Conservation (phyloP, 1,140 invertebrate species). For the Diachasma alloeum region DNA sequence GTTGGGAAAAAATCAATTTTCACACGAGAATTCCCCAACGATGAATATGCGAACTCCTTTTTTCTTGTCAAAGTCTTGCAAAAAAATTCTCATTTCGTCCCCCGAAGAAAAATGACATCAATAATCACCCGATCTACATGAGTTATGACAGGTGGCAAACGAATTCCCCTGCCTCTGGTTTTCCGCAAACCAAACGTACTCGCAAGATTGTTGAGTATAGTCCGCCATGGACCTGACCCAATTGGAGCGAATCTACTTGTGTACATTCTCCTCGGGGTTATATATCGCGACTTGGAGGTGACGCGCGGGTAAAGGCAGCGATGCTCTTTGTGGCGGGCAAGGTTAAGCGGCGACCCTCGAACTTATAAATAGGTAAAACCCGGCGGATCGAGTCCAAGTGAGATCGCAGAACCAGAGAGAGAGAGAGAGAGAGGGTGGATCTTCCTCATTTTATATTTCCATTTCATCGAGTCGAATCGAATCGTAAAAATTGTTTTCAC, state of each 20-base stretch:
- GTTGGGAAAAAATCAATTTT: too few relatives aligned
- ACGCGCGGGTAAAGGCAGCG: constrained; percentile 1
- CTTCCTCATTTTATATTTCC: background rate
- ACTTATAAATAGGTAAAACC: constrained; percentile 49
- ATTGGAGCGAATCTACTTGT: constrained; percentile 37
- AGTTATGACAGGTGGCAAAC: background rate
- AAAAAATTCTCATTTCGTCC: too few relatives aligned
- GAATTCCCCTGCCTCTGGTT: background rate
- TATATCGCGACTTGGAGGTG: background rate
- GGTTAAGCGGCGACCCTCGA: constrained; percentile 54
- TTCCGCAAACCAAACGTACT: background rate
- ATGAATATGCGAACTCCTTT: too few relatives aligned
- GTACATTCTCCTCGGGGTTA: background rate
- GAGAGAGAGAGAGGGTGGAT: background rate
- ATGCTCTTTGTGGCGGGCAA: constrained; percentile 48
- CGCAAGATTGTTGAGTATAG: background rate
- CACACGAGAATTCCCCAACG: too few relatives aligned
- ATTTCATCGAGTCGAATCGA: background rate
- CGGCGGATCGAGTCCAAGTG: background rate
- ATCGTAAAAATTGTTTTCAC: background rate
- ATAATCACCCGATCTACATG: background rate
- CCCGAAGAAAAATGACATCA: too few relatives aligned
- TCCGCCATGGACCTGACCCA: constrained; percentile 42
- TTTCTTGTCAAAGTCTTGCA: too few relatives aligned
- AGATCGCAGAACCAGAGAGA: background rate